Evolutionary conservation across 53 echinoderm and acorn worm species (phyloP), one percentile per base, ranked within the genome.

Genomic region (Echinarachnius parma): DNA sequence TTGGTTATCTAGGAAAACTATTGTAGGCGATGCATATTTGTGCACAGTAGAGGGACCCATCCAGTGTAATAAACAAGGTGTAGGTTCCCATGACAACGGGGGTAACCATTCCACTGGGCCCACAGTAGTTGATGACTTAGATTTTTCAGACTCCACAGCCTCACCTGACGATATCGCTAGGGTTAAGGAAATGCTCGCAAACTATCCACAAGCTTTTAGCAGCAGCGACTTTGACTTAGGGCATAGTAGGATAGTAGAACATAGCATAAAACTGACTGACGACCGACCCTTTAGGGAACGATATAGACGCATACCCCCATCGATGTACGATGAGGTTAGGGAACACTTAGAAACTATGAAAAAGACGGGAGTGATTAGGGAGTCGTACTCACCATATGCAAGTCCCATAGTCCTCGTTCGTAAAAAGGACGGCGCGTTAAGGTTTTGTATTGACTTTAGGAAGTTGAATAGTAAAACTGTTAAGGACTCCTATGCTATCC

Each of bases 371-470:
- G 70, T 61, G 0, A 78, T 83, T 48, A 34, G 78, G 19, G 61
- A 60, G 27, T 83, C 78, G 14, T 59, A 58, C 34, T 64, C 77
- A 5, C 83, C 83, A 0, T 83, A 83, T 68, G 83, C 69, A 20
- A 55, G 77, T 42, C 78, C 77, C 4, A 46, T 83, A 3, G 83
- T 83, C 2, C 26, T 83, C 16, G 83, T 83, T 18, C 28, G 69
- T 18, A 83, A 78, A 61, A 77, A 67, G 34, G 78, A 77, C 35
- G 83, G 77, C 1, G 28, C 35, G 7, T 5, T 83, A 1, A 31
- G 83, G 14, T 57, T 83, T 5, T 83, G 83, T 34, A 54, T 84
- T 22, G 77, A 83, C 10, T 75, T 64, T 27, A 46, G 83, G 3
- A 78, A 78, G 26, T 29, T 78, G 8, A 78, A 78, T n/a, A 21